Evolutionary conservation across 2,888 invertebrate species (phyloP).

Genomic region (Euclidia mi): DNA sequence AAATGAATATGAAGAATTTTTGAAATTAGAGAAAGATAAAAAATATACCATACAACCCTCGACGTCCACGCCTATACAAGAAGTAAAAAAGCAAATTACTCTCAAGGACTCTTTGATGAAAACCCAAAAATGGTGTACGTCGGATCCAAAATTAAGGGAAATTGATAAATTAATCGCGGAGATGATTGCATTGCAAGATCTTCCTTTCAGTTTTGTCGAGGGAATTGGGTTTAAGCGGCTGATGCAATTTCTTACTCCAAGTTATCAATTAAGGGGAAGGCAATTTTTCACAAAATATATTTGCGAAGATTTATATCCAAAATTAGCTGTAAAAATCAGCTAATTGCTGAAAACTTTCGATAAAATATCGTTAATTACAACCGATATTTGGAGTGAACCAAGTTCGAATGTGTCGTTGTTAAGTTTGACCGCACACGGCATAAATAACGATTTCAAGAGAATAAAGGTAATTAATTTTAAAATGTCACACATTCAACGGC

Average conservation of each 20-base stretch:
- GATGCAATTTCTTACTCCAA: slow-evolving; percentile 41
- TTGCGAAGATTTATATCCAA: slow-evolving; percentile 39
- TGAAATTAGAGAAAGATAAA: not conserved
- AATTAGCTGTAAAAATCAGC: slow-evolving; percentile 36
- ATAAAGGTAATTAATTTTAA: slow-evolving; percentile 43
- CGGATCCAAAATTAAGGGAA: slow-evolving; percentile 35
- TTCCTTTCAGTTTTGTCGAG: slow-evolving; percentile 54
- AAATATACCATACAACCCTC: not conserved
- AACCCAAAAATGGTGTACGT: slow-evolving; percentile 39
- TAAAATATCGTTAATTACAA: slow-evolving; percentile 52
- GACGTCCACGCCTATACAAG: slow-evolving; percentile 21
- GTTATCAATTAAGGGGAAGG: slow-evolving; percentile 48
- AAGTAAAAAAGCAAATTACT: slow-evolving; percentile 18
- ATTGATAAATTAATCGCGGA: slow-evolving; percentile 47
- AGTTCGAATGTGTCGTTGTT: slow-evolving; percentile 51
- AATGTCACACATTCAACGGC: slow-evolving; percentile 42
- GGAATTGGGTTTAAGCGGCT: slow-evolving; percentile 48
- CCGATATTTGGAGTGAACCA: slow-evolving; percentile 47
- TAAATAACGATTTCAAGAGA: slow-evolving; percentile 36
- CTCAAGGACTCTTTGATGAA: slow-evolving; percentile 43
- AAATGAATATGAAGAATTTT: not conserved
- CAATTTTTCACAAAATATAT: slow-evolving; percentile 47
- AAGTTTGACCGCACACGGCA: slow-evolving; percentile 48
- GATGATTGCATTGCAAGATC: slow-evolving; percentile 54
- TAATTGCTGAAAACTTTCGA: slow-evolving; percentile 45